phyloP scores from a whole-genome alignment of 2,888 invertebrate species.

The Priocnemis perturbator region DNA sequence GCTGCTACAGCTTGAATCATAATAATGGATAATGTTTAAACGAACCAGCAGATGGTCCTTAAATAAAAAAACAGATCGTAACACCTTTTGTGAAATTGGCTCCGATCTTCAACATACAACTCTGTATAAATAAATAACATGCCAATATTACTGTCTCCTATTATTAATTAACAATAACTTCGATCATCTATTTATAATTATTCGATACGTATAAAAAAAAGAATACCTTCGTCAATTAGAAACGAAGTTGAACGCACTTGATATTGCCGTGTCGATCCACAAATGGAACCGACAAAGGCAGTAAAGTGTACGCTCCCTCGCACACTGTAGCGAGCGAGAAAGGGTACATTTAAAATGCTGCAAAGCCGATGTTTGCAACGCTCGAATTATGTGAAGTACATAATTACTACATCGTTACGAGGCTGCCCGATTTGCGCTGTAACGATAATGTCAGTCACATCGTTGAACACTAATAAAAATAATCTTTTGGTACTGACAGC shows the following conservation, averaged over 20 bases:
- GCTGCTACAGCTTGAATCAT: neutral
- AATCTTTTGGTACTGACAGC: constrained; percentile 17
- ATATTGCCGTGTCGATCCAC: constrained; percentile 19
- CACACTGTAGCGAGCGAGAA: constrained; percentile 9
- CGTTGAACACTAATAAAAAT: constrained; percentile 9
- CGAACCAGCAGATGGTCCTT: neutral
- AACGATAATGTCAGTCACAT: neutral
- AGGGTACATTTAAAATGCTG: neutral
- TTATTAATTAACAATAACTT: constrained; percentile 29
- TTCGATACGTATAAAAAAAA: constrained; percentile 18
- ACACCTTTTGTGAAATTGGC: constrained; percentile 25
- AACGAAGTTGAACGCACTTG: constrained; percentile 41
- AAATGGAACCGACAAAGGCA: constrained; percentile 28
- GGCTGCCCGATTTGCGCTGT: too few species aligned
- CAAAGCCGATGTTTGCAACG: neutral
- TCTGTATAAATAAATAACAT: constrained; percentile 42
- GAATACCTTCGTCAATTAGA: constrained; percentile 35
- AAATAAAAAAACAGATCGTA: neutral
- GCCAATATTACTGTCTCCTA: constrained; percentile 18
- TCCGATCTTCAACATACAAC: constrained; percentile 9
- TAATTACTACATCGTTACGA: too few species aligned
- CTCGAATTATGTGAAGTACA: neutral
- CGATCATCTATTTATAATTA: constrained; percentile 27
- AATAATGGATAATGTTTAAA: neutral
- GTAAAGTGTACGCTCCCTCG: constrained; percentile 18